Evolutionary conservation across 2,888 invertebrate species (phyloP), one percentile per base, ranked within the genome.

Genomic region (Smittia sp.): DNA sequence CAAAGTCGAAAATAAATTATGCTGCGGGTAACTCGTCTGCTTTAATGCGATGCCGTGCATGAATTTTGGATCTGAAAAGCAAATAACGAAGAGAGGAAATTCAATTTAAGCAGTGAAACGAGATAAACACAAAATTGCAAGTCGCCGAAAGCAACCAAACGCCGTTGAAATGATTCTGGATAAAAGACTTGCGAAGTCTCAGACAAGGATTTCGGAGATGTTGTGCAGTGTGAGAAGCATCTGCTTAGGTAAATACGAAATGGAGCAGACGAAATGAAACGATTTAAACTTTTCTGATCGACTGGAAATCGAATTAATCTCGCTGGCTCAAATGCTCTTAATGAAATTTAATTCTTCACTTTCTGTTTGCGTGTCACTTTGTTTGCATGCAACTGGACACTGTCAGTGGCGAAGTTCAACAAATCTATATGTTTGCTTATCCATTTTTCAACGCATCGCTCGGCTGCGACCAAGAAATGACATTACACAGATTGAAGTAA

Each of bases 71-170:
- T 4, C 46, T 4, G 58, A 18, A 20, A 11, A 18, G 22, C 18
- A 58, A 58, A 22, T 22, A 22, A 58, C n/a, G 58, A 58, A 20
- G 22, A 18, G 58, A 58, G 58, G 20, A 58, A 58, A 58, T 58
- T 58, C 18, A 58, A 58, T 58, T 58, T 58, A 58, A 58, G n/a
- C 18, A 58, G 18, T 6, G 2, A 11, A 18, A 11, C 22, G 22
- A 58, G 22, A 58, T 58, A 58, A 58, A 58, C 22, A 58, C 58
- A 9, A 58, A 58, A 58, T 58, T 58, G 58, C 58, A 4, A 18
- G 18, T n/a, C 46, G 15, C 46, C 11, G 11, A 11, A 2, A 6
- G n/a, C 46, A 46, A n/a, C 11, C 2, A 11, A 46, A n/a, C n/a
- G n/a, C 15, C 11, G 46, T 46, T n/a, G n/a, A 46, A 11, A 46